These are phyloP conservation scores for Ips typographus DNA, from an alignment of 1,140 invertebrate species.

Conservation along the genomic window DNA sequence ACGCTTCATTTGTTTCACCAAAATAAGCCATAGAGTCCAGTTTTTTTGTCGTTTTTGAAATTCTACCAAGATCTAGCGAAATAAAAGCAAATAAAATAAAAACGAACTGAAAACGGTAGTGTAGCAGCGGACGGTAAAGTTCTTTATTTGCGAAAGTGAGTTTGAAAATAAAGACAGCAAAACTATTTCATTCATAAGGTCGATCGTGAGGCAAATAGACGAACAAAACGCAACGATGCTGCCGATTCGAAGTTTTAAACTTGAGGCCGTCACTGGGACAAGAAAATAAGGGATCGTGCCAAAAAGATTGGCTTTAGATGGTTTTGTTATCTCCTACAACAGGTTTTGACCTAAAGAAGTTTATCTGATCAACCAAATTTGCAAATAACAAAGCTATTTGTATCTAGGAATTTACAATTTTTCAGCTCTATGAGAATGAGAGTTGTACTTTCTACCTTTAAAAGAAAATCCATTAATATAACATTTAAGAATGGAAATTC, in stretches of 20 bases:
- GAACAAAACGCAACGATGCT: slow-evolving; percentile 16
- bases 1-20: slow-evolving; percentile 16
- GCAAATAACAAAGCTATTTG: too few species aligned
- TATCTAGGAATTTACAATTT: too few species aligned
- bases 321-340: too few species aligned
- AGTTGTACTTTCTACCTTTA: too few species aligned
- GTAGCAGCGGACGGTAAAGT: slow-evolving; percentile 7
- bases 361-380: too few species aligned
- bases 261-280: neutral
- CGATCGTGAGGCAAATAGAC: slow-evolving; percentile 27
- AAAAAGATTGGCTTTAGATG: too few species aligned
- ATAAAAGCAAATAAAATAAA: slow-evolving; percentile 10
- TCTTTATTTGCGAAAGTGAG: slow-evolving; percentile 28
- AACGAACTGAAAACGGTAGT: slow-evolving; percentile 7
- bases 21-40: neutral
- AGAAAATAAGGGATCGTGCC: neutral
- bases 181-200: slow-evolving; percentile 26
- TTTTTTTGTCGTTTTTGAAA: too few species aligned
- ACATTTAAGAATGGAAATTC: too few species aligned
- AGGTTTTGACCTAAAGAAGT: too few species aligned
- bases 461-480: too few species aligned
- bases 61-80: neutral
- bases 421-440: too few species aligned
- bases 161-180: slow-evolving; percentile 23
- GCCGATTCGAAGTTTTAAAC: slow-evolving; percentile 14